These are phyloP conservation scores for Caenorhabditis uteleia DNA, from an alignment of 2,888 invertebrate species.

Conservation along the genomic window DNA sequence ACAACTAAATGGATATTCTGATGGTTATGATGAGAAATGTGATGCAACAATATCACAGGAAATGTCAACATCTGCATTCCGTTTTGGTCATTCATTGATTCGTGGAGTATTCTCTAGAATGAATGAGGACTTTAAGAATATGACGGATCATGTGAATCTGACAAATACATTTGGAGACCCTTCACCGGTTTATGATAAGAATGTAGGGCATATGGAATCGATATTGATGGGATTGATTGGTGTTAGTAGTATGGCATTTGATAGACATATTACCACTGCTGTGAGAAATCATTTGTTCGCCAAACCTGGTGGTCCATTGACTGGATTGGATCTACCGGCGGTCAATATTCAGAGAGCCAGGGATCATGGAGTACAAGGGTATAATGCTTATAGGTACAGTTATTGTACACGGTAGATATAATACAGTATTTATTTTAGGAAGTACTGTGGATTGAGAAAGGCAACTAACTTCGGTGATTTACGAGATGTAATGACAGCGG, in stretches of 20 bases:
- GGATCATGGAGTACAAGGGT: slow-evolving; percentile 85
- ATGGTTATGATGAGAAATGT: slow-evolving; percentile 76
- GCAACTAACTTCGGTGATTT: slow-evolving; percentile 86
- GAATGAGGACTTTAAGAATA: slow-evolving; percentile 53
- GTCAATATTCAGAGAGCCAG: slow-evolving; percentile 86
- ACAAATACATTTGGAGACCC: slow-evolving; percentile 64
- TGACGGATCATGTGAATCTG: slow-evolving; percentile 40
- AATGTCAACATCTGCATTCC: slow-evolving; percentile 80
- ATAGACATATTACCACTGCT: slow-evolving; percentile 64
- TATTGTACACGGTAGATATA: too few relatives aligned
- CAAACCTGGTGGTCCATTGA: slow-evolving; percentile 65
- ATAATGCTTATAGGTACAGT: slow-evolving; percentile 76
- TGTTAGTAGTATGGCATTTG: slow-evolving; percentile 64
- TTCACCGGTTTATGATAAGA: slow-evolving; percentile 59
- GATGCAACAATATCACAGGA: slow-evolving; percentile 84
- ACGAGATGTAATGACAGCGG: slow-evolving; percentile 77
- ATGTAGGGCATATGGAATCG: slow-evolving; percentile 68
- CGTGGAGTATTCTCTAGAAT: slow-evolving; percentile 80
- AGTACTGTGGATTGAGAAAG: slow-evolving; percentile 82
- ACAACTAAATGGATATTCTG: slow-evolving; percentile 73
- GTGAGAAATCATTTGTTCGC: slow-evolving; percentile 84
- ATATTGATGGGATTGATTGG: slow-evolving; percentile 69
- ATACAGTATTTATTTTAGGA: slow-evolving; percentile 71
- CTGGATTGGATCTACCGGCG: slow-evolving; percentile 82
- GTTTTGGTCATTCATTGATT: slow-evolving; percentile 78